Evolutionary conservation across 2,113 vertebrate species (phyloP), one percentile per base, ranked within the genome.

Genomic region (Pterocles burchelli): DNA sequence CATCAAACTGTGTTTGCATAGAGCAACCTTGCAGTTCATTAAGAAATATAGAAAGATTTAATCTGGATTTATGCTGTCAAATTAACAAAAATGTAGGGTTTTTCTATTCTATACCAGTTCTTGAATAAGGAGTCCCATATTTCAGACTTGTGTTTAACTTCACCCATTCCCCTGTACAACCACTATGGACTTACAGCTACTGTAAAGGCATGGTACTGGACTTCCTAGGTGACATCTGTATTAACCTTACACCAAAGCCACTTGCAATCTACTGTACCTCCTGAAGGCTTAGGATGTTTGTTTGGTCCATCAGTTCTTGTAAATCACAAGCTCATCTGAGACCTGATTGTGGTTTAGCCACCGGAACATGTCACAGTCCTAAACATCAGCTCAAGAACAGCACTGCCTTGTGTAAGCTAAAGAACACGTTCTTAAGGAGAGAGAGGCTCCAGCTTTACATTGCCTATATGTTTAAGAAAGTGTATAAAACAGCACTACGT

Each of bases 1-100:
- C 93, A 61, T 74, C 80, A 91, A 78, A 66, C 63, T 72, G 34
- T 45, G 87, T 90, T 89, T 95, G 90, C 57, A 88, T 52, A 89
- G 65, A 72, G 76, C 57, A 85, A 93, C 67, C 61, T 72, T 74
- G 61, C 34, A 68, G 84, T 87, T 92, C 94, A 94, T 95, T 88
- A 74, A 94, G 79, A 93, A 92, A 90, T 52, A 81, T 1, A 75
- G 70, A 70, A 88, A 59, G 67, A 92, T 57, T 95, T 88, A 46
- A 90, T 91, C 66, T 61, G 73, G 68, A 86, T 90, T 95, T 79
- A 65, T 3, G 9, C 45, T 88, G 55, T 36, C 88, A 90, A 79
- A 89, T 92, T 73, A 62, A 17, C 52, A 75, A 48, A 67, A 89
- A 48, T 0, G 3, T 36, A 75, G 72, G 49, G 71, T 68, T 94